phyloP scores from a whole-genome alignment of 2,113 vertebrate species.

The Antennarius striatus region DNA sequence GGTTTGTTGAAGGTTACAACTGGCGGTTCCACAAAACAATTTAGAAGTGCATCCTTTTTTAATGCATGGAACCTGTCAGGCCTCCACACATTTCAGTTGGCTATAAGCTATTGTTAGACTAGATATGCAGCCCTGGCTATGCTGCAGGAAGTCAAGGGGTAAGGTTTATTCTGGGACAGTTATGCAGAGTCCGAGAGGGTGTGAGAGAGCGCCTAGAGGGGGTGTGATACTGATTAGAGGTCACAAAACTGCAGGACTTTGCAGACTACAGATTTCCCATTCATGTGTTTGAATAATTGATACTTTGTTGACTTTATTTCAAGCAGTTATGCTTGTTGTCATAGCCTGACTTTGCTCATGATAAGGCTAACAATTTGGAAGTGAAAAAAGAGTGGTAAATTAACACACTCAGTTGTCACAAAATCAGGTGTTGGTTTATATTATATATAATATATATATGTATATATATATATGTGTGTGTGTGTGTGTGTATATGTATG shows the following conservation, averaged over 20 bases:
- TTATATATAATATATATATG: too few species aligned
- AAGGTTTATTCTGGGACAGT: conserved; percentile 63
- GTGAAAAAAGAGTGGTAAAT: too few species aligned
- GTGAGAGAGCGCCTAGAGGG: not conserved
- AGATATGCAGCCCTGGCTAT: conserved; percentile 34
- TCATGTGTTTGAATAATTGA: too few species aligned
- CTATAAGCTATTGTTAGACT: conserved; percentile 67
- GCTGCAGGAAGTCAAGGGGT: conserved; percentile 30
- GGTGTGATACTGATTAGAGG: not conserved
- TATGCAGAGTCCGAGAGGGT: conserved; percentile 31
- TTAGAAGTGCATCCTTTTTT: conserved; percentile 36
- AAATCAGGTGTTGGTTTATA: too few species aligned
- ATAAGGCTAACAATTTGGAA: too few species aligned
- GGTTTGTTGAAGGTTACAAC: conserved; percentile 12
- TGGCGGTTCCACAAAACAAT: conserved; percentile 54
- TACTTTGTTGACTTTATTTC: too few species aligned
- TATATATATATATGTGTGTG: too few species aligned
- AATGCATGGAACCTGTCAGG: conserved; percentile 19
- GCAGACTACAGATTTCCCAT: too few species aligned
- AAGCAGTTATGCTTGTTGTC: too few species aligned
- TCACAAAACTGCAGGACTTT: not conserved
- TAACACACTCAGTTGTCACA: too few species aligned
- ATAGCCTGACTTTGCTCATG: too few species aligned
- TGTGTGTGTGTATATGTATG: too few species aligned
- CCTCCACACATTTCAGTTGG: conserved; percentile 39